These are phyloP conservation scores for Ornithoptera alexandrae DNA, from an alignment of 2,888 invertebrate species.

Conservation along the genomic window DNA sequence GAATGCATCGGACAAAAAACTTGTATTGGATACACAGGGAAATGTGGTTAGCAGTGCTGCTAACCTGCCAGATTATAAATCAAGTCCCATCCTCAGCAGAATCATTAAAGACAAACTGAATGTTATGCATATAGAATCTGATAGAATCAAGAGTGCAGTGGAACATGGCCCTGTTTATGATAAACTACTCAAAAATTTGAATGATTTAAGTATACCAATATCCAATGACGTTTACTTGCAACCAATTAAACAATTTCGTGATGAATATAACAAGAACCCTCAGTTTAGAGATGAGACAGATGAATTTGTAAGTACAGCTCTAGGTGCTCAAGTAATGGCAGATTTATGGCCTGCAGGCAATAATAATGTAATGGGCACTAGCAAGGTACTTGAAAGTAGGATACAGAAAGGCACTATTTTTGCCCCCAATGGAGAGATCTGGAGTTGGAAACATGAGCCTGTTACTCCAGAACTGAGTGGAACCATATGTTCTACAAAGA, in stretches of 20 bases:
- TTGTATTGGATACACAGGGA: conserved; percentile 71
- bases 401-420: conserved; percentile 75
- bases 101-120: conserved; percentile 76
- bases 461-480: conserved; percentile 73
- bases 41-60: conserved; percentile 75
- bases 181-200: conserved; percentile 76
- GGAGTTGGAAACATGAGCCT: conserved; percentile 77
- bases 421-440: conserved; percentile 75
- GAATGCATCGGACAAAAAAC: conserved; percentile 74
- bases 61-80: conserved; percentile 71
- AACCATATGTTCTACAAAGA: conserved; percentile 71
- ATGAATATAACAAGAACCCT: conserved; percentile 76
- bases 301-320: conserved; percentile 72
- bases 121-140: conserved; percentile 76
- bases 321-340: conserved; percentile 70
- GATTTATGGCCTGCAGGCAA: conserved; percentile 65
- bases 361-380: conserved; percentile 67
- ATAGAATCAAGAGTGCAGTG: conserved; percentile 80
- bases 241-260: conserved; percentile 78
- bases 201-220: conserved; percentile 74
- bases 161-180: conserved; percentile 81
- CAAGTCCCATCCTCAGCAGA: conserved; percentile 71
- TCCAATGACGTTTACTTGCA: conserved; percentile 76
- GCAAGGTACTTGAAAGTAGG: conserved; percentile 64
- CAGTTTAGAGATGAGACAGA: conserved; percentile 78